A percentile compares a stretch with the other conserved stretches of the same genome.
Conservation (phyloP, 2,888 invertebrate species). For the Mimas tiliae region DNA sequence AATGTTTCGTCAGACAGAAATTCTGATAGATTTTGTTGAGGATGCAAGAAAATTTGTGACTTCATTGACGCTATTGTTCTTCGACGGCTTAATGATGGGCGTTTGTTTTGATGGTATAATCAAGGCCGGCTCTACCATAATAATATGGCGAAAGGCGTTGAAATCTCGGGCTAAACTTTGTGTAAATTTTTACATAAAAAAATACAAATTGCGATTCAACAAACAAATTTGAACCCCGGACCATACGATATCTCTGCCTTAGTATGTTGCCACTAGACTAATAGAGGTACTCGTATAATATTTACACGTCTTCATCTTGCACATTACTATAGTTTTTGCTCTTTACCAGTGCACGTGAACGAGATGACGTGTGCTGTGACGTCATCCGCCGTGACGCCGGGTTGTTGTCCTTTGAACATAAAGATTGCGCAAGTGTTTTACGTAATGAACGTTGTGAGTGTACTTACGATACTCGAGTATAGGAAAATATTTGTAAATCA, state of each 20-base stretch:
- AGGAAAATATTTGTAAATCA: not conserved
- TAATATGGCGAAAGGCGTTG: too few species aligned
- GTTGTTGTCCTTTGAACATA: slow-evolving; percentile 10
- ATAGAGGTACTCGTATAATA: too few species aligned
- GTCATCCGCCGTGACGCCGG: not conserved
- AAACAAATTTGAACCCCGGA: too few species aligned
- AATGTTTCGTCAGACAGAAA: not conserved
- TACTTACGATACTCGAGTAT: not conserved
- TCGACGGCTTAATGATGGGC: too few species aligned
- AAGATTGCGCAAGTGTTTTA: not conserved
- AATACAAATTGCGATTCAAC: too few species aligned
- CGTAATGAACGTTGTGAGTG: not conserved
- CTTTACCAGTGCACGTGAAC: not conserved
- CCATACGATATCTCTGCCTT: too few species aligned
- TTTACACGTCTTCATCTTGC: not conserved
- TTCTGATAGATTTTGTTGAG: not conserved
- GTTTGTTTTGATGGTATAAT: too few species aligned
- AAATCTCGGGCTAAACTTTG: too few species aligned
- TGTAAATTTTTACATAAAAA: too few species aligned
- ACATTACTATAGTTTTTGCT: not conserved
- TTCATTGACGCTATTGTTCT: not conserved
- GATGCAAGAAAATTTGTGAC: not conserved
- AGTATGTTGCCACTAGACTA: too few species aligned
- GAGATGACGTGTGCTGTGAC: slow-evolving; percentile 4
- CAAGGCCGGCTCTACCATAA: too few species aligned